Conservation (phyloP, 2,797 vertebrate species). For the Chrosomus eos region DNA sequence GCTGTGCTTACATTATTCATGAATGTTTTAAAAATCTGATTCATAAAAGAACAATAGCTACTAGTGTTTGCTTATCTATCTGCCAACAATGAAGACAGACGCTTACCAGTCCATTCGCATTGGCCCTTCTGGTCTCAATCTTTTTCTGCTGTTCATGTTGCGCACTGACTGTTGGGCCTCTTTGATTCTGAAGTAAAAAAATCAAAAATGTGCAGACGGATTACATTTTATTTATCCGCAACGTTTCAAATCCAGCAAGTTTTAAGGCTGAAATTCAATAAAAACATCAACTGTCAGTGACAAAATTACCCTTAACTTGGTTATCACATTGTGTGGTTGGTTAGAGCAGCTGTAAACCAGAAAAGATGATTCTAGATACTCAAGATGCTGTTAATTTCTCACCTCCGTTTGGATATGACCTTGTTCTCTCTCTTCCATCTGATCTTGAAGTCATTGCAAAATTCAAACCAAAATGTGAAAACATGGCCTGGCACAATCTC, state of each 20-base stretch:
- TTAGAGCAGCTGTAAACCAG: background rate
- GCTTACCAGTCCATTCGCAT: slow-evolving; percentile 91
- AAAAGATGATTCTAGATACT: background rate
- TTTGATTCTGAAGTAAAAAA: slow-evolving; percentile 82
- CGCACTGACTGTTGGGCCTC: slow-evolving; percentile 89
- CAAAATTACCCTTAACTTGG: background rate
- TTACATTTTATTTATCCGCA: background rate
- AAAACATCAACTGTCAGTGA: background rate
- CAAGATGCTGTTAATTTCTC: slow-evolving; percentile 58
- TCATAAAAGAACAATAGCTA: background rate
- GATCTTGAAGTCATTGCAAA: slow-evolving; percentile 93
- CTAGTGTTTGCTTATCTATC: slow-evolving; percentile 9
- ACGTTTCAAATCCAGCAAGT: background rate
- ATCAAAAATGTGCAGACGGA: background rate
- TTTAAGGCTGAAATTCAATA: background rate
- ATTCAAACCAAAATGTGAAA: slow-evolving; percentile 97
- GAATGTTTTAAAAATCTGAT: background rate
- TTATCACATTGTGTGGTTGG: background rate
- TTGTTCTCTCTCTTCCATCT: slow-evolving; percentile 96
- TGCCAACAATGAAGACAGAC: background rate
- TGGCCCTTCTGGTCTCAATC: slow-evolving; percentile 91
- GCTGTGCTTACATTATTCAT: background rate
- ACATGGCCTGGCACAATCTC: slow-evolving; percentile 84
- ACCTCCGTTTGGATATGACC: slow-evolving; percentile 91
- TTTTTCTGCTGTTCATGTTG: slow-evolving; percentile 94